phyloP scores from a whole-genome alignment of 2,888 invertebrate genomes.

The Andrena trimmerana region DNA sequence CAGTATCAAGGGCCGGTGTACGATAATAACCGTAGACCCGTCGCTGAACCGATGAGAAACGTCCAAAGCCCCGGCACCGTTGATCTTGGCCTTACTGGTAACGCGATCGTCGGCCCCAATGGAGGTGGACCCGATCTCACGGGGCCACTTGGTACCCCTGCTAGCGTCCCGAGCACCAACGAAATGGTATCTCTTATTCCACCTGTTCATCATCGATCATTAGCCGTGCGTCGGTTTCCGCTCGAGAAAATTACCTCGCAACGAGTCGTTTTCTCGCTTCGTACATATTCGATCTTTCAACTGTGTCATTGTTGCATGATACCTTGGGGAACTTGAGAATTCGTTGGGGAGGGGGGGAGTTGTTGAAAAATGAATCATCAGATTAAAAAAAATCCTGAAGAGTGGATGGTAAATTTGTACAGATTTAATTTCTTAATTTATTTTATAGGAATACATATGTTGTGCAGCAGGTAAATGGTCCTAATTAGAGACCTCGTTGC shows the following conservation, averaged over 20 bases:
- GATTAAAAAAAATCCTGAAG: too few relatives aligned
- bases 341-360: too few relatives aligned
- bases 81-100: conserved; percentile 82
- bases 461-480: too few relatives aligned
- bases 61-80: conserved; percentile 76
- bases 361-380: too few relatives aligned
- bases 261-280: conserved; percentile 11
- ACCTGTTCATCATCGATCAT: conserved; percentile 70
- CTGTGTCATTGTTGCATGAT: conserved; percentile 42
- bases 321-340: too few relatives aligned
- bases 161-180: conserved; percentile 76
- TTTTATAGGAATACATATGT: too few relatives aligned
- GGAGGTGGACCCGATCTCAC: conserved; percentile 78
- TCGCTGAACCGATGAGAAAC: conserved; percentile 72
- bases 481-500: too few relatives aligned
- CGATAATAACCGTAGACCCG: conserved; percentile 79
- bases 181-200: conserved; percentile 82
- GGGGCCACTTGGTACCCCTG: conserved; percentile 77
- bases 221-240: conserved; percentile 23
- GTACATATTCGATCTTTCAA: conserved; percentile 17
- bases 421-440: too few relatives aligned
- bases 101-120: conserved; percentile 76
- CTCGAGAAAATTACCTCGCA: conserved; percentile 2
- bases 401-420: too few relatives aligned
- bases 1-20: conserved; percentile 75